Evolutionary conservation across 2,888 invertebrate genomes (phyloP).

Genomic region (Callimorpha dominula): DNA sequence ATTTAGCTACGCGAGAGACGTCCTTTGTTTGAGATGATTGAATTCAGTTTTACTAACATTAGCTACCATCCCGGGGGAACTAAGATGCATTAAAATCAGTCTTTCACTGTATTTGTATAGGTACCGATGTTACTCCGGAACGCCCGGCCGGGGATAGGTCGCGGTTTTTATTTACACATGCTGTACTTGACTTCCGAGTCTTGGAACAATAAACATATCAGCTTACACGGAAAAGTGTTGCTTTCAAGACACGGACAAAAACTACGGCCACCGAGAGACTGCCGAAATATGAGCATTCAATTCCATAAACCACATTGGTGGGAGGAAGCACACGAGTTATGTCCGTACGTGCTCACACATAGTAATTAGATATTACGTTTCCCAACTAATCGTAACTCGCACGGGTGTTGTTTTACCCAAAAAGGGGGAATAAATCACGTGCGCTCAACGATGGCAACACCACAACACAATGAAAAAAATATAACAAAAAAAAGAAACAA

Average conservation of each 20-base stretch:
- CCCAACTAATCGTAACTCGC: constrained; percentile 85
- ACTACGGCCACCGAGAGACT: constrained; percentile 80
- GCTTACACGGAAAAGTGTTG: constrained; percentile 74
- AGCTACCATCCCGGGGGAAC: constrained; percentile 72
- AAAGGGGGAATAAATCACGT: constrained; percentile 84
- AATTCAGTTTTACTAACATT: constrained; percentile 84
- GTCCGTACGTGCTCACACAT: constrained; percentile 84
- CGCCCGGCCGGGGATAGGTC: constrained; percentile 32
- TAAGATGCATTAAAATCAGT: constrained; percentile 62
- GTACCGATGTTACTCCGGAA: constrained; percentile 42
- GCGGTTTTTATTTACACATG: constrained; percentile 54
- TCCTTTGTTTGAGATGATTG: constrained; percentile 86
- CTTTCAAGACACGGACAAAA: constrained; percentile 74
- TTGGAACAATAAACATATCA: constrained; percentile 72
- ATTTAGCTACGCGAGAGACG: constrained; percentile 83
- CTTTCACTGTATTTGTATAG: constrained; percentile 64
- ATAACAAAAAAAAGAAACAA: constrained; percentile 80
- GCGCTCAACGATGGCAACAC: constrained; percentile 74
- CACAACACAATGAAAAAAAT: constrained; percentile 77
- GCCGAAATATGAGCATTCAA: constrained; percentile 86
- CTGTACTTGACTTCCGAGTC: constrained; percentile 59
- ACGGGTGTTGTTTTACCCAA: constrained; percentile 85
- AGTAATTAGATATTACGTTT: constrained; percentile 86
- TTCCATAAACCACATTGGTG: constrained; percentile 85
- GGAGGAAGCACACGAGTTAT: constrained; percentile 84